These are phyloP conservation scores for Hemaris fuciformis DNA, from an alignment of 2,888 invertebrate species.

Conservation along the genomic window DNA sequence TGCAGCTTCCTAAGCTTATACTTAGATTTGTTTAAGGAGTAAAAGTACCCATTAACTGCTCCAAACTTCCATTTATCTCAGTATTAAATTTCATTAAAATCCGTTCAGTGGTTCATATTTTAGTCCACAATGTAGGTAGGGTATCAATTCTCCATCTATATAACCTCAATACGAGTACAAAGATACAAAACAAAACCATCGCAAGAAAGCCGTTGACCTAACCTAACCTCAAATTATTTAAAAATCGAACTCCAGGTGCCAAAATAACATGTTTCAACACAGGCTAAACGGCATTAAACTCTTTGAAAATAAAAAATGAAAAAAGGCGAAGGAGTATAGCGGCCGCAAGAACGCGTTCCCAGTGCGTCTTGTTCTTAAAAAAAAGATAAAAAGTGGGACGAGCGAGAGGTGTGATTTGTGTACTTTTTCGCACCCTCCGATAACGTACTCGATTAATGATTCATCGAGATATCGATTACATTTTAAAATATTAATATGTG, in stretches of 20 bases:
- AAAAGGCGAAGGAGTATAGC: conserved; percentile 32
- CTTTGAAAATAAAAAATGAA: conserved; percentile 41
- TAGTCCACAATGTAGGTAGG: no score
- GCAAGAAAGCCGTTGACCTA: not conserved
- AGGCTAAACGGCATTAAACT: conserved; percentile 43
- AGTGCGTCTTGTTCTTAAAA: conserved; percentile 42
- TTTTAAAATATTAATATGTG: conserved; percentile 37
- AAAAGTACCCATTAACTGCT: no score
- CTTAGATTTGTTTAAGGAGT: no score
- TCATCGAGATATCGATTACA: conserved; percentile 58
- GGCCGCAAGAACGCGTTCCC: conserved; percentile 61
- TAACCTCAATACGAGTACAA: not conserved
- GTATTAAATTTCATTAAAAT: no score
- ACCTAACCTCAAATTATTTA: conserved; percentile 15
- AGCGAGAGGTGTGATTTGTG: conserved; percentile 75
- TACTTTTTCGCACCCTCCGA: conserved; percentile 69
- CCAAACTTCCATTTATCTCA: no score
- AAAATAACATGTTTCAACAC: conserved; percentile 37
- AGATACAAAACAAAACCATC: not conserved
- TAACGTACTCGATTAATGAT: conserved; percentile 62
- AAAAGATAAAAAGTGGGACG: conserved; percentile 43
- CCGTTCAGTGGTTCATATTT: no score
- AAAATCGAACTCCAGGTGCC: conserved; percentile 37
- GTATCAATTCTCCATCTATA: not conserved
- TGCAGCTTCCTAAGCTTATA: no score